A percentile compares a stretch with the other conserved stretches of the same genome.
Conservation (phyloP, 1,140 invertebrate genomes). For the Zophobas atratus region DNA sequence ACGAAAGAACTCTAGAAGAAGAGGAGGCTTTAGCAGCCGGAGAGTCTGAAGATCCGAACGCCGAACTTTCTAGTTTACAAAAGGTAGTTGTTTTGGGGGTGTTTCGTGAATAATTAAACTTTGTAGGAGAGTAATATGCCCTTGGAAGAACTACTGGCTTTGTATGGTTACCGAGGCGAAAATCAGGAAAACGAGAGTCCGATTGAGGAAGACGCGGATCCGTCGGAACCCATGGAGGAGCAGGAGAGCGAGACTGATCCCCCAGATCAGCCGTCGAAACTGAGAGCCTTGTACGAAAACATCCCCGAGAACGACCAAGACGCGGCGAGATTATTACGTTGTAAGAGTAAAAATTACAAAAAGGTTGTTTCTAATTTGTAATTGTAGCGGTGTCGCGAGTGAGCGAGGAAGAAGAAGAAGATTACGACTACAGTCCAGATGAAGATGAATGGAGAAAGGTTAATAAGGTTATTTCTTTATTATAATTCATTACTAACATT, state of each 20-base stretch:
- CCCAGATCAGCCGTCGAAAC: constrained; percentile 61
- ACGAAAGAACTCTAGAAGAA: constrained; percentile 95
- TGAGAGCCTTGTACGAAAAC: constrained; percentile 63
- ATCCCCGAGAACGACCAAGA: constrained; percentile 64
- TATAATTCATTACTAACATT: constrained; percentile 54
- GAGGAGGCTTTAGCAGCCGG: constrained; percentile 94
- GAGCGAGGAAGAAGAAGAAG: constrained; percentile 82
- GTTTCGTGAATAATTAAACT: constrained; percentile 7
- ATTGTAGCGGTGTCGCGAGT: constrained; percentile 74
- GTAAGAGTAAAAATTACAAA: constrained; percentile 56
- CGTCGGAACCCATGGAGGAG: constrained; percentile 59
- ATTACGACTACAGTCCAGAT: constrained; percentile 83
- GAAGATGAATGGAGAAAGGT: constrained; percentile 84
- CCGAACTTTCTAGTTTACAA: constrained; percentile 90
- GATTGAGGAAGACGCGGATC: constrained; percentile 60
- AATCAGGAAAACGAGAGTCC: constrained; percentile 65
- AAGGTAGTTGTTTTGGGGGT: constrained; percentile 73
- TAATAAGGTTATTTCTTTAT: constrained; percentile 61
- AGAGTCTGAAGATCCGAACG: constrained; percentile 84
- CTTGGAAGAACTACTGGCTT: constrained; percentile 90
- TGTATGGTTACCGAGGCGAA: constrained; percentile 83
- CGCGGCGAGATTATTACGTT: constrained; percentile 63
- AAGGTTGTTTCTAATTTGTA: constrained; percentile 56
- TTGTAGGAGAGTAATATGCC: constrained; percentile 89
- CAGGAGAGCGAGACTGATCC: constrained; percentile 61